Evolutionary conservation across 2,888 invertebrate species (phyloP), one percentile per base, ranked within the genome.

Genomic region (Athetis lepigone): DNA sequence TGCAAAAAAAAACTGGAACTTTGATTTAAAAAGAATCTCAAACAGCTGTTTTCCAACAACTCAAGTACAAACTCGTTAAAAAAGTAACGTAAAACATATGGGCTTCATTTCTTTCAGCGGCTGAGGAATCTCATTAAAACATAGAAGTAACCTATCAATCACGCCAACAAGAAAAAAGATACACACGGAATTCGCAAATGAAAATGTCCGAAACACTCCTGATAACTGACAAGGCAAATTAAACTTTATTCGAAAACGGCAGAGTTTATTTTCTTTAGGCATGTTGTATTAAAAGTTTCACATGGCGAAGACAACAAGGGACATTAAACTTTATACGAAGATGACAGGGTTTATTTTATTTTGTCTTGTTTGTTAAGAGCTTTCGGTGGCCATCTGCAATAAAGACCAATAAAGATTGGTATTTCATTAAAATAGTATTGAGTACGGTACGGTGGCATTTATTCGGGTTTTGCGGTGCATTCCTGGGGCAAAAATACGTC

Each of bases 381-480:
- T 50, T 29, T 19, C 39, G 25, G 57, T 56, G 47, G 43, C 45
- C 23, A 39, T 7, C 16, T 8, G 16, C 33, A n/a, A 39, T 47
- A 33, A 57, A 21, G 51, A 23, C 55, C 67, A 57, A 64, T 71
- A 56, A 50, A 46, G 54, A 57, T 64, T 49, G 79, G 59, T 68
- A 79, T 77, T 79, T 79, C 62, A 77, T 77, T 79, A 75, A 64
- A 75, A 57, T 50, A 37, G 63, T 67, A 75, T 71, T 50, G 59
- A 64, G 42, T 67, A 42, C 7, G 23, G 42, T 67, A 42, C 7
- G 23, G 7, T 45, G 49, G 75, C 52, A 77, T 79, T 67, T 72
- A n/a, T 52, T 66, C 29, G 39, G 56, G 58, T 27, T 55, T 51
- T 18, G 42, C 59, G 62, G 46, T 33, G 40, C 54, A 60, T 71